phyloP scores from a whole-genome alignment of 2,888 invertebrate genomes.

The Drosophila tanythrix region DNA sequence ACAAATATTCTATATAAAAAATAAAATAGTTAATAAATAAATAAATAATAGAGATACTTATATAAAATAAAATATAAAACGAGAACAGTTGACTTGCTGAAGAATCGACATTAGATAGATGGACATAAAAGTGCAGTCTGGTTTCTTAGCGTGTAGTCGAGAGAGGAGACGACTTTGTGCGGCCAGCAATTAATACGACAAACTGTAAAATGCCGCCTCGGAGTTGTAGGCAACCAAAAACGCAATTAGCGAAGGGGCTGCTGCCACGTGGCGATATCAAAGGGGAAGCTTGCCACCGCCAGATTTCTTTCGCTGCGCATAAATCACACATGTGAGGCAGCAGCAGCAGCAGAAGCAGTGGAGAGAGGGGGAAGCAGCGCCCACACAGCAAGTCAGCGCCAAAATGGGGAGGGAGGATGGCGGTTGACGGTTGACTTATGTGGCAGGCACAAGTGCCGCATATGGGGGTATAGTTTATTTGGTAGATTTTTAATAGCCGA shows the following conservation, averaged over 20 bases:
- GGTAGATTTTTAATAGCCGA: slow-evolving; percentile 77
- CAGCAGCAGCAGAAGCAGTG: background rate
- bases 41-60: background rate
- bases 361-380: slow-evolving; percentile 40
- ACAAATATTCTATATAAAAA: background rate
- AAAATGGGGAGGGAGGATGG: background rate
- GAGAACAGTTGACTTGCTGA: background rate
- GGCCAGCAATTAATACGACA: slow-evolving; percentile 78
- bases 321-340: slow-evolving; percentile 64
- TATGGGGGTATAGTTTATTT: slow-evolving; percentile 48
- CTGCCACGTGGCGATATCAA: slow-evolving; percentile 60
- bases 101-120: background rate
- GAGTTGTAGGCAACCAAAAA: slow-evolving; percentile 50
- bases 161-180: slow-evolving; percentile 29
- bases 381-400: slow-evolving; percentile 53
- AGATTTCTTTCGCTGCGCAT: slow-evolving; percentile 64
- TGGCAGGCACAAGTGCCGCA: slow-evolving; percentile 55
- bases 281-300: slow-evolving; percentile 54
- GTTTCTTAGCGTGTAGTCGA: slow-evolving; percentile 37
- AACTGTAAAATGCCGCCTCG: slow-evolving; percentile 71
- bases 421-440: slow-evolving; percentile 63
- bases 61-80: background rate
- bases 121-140: background rate
- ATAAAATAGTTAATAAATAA: background rate
- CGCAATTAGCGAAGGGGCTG: slow-evolving; percentile 67